Base-by-base conservation (phyloP, 2,888 invertebrate genomes). In the Lithophane ornitopus region DNA sequence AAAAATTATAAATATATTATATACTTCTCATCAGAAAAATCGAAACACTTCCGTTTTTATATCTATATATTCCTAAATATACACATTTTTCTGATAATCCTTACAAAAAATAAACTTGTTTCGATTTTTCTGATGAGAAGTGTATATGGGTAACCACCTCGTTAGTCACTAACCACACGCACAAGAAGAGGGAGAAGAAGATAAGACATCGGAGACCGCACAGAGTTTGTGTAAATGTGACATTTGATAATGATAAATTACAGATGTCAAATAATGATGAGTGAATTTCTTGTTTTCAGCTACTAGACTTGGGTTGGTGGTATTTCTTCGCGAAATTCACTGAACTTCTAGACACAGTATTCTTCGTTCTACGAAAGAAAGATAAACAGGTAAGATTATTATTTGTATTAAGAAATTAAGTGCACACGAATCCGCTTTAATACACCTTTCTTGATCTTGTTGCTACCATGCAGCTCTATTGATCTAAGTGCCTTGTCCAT, bases 331-430 rank as follows among this genome's bases (percentile, higher is more conserved):
- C 98, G 12, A 98, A 98, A 94, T 96, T 98, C 72, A 97, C 98
- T 1, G 98, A 98, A 92, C 97, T 98, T 0, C 91, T 98, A 70
- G 98, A 98, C 90, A 98, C 98, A 0, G 97, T 98, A 7, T 99
- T 99, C 94, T 99, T 99, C 91, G 98, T 99, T 16, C 92, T 99
- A 88, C 97, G 99, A 65, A 99, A 99, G 94, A 96, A 96, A 86
- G 91, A 96, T 54, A 96, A 95, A 76, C 96, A 99, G 94, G 96
- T 96, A 88, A 70, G 59, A 14, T 61, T 39, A 39, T 26, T 14
- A 8, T 70, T 65, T n/a, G 34, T 49, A 16, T 49, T 22, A 22
- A 6, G 19, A 12, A 11, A 2, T 3, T 28, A 16, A 58, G 28
- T 9, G 9, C 4, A 2, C 2, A 66, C 2, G 28, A 34, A 49